These are phyloP conservation scores for Nymphalis urticae DNA, from an alignment of 2,888 invertebrate species.

Conservation along the genomic window DNA sequence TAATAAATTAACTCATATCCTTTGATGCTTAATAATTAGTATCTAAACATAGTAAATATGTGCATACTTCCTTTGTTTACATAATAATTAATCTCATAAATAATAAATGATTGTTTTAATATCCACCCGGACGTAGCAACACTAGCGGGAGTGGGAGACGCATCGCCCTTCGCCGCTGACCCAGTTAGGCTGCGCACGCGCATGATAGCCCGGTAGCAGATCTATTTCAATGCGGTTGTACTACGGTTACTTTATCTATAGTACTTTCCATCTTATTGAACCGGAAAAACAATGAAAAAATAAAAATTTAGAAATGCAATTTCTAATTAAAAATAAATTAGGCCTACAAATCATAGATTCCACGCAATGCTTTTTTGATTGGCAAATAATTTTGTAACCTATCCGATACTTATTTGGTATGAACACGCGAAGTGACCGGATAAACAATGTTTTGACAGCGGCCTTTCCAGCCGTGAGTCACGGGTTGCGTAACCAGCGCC, in stretches of 20 bases:
- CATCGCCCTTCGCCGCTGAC: constrained; percentile 52
- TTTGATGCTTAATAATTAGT: not conserved
- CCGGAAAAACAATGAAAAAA: constrained; percentile 7
- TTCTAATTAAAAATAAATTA: constrained; percentile 6
- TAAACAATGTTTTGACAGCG: constrained; percentile 41
- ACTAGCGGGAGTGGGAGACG: constrained; percentile 41
- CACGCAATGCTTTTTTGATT: constrained; percentile 20
- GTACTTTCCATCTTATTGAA: constrained; percentile 23
- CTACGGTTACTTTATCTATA: constrained; percentile 19
- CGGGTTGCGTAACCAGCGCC: constrained; percentile 39
- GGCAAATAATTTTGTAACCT: constrained; percentile 36
- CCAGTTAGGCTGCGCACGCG: constrained; percentile 43
- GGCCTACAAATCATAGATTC: constrained; percentile 20
- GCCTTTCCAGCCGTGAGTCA: constrained; percentile 45
- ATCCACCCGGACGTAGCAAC: constrained; percentile 42
- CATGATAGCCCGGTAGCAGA: constrained; percentile 40
- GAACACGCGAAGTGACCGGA: constrained; percentile 38
- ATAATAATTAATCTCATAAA: constrained; percentile 10
- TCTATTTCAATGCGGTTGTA: constrained; percentile 41
- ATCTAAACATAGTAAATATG: constrained; percentile 7
- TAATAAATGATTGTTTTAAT: constrained; percentile 16
- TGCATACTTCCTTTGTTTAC: not conserved
- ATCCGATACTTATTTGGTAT: constrained; percentile 30
- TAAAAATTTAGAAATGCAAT: not conserved
- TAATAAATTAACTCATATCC: not conserved